These are phyloP conservation scores for Corvus cornix DNA, from an alignment of 2,113 vertebrate genomes.

Conservation along the genomic window DNA sequence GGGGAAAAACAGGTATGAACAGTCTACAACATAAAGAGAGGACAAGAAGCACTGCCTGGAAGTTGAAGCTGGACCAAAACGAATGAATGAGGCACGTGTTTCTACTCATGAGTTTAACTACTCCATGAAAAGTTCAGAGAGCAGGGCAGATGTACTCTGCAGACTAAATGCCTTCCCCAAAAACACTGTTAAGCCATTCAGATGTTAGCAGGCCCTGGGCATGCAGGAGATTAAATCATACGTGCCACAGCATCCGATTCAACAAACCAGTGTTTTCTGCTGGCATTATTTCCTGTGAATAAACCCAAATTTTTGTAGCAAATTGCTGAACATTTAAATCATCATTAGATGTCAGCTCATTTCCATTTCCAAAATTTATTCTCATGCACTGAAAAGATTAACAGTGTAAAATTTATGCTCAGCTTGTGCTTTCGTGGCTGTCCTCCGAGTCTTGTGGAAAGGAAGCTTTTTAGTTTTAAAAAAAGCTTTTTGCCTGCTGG, in stretches of 20 bases:
- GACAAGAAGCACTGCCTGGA: background rate
- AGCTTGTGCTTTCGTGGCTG: background rate
- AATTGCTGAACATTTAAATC: background rate
- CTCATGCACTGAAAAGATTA: background rate
- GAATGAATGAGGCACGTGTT: background rate
- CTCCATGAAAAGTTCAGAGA: background rate
- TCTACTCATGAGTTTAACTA: background rate
- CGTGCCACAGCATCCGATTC: background rate
- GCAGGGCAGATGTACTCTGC: background rate
- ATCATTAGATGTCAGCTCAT: background rate
- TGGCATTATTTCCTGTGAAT: background rate
- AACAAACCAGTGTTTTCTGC: background rate
- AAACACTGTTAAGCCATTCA: background rate
- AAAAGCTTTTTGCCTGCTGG: background rate
- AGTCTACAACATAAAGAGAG: background rate
- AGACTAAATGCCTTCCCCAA: background rate
- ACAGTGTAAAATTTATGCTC: background rate
- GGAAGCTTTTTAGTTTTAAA: background rate
- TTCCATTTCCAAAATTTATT: background rate
- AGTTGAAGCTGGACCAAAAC: background rate
- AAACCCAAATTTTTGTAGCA: background rate
- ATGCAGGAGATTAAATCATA: background rate
- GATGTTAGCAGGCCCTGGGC: background rate
- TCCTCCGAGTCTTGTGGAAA: background rate
- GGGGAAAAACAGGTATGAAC: background rate